phyloP scores from a whole-genome alignment of 2,113 vertebrate species.

The Epinephelus fuscoguttatus region DNA sequence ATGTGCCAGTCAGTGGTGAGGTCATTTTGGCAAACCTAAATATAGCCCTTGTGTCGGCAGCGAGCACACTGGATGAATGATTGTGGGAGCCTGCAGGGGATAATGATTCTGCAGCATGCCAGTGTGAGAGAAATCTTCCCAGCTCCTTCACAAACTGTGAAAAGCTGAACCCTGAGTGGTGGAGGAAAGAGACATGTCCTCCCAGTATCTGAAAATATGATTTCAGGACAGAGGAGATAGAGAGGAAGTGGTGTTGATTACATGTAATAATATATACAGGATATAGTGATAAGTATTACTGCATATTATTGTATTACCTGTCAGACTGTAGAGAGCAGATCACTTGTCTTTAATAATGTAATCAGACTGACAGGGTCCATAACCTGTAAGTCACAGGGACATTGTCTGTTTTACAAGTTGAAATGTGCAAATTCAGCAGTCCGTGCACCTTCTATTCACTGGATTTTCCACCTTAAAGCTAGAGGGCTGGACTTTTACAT shows the following conservation, averaged over 20 bases:
- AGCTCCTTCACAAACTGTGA: slow-evolving; percentile 22
- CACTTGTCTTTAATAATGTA: background rate
- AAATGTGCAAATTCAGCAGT: background rate
- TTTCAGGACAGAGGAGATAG: background rate
- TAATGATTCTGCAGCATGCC: slow-evolving; percentile 57
- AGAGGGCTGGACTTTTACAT: too few species aligned
- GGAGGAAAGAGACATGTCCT: slow-evolving; percentile 5
- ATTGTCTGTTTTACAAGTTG: background rate
- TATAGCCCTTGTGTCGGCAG: slow-evolving; percentile 50
- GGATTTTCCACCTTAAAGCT: too few species aligned
- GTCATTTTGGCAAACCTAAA: slow-evolving; percentile 53
- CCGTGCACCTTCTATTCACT: background rate
- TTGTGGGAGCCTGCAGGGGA: slow-evolving; percentile 50
- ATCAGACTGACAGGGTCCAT: background rate
- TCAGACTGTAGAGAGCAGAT: background rate
- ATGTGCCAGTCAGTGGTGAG: slow-evolving; percentile 41
- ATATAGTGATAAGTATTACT: background rate
- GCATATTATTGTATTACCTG: background rate
- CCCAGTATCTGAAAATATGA: background rate
- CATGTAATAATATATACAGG: background rate
- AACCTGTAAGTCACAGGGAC: background rate
- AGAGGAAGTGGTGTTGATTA: background rate
- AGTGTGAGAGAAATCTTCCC: slow-evolving; percentile 23
- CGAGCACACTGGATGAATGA: slow-evolving; percentile 50
- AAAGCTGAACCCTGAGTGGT: slow-evolving; percentile 1